Evolutionary conservation across 2,888 invertebrate species (phyloP), one percentile per base, ranked within the genome.

Genomic region (Alentia gelatinosa): DNA sequence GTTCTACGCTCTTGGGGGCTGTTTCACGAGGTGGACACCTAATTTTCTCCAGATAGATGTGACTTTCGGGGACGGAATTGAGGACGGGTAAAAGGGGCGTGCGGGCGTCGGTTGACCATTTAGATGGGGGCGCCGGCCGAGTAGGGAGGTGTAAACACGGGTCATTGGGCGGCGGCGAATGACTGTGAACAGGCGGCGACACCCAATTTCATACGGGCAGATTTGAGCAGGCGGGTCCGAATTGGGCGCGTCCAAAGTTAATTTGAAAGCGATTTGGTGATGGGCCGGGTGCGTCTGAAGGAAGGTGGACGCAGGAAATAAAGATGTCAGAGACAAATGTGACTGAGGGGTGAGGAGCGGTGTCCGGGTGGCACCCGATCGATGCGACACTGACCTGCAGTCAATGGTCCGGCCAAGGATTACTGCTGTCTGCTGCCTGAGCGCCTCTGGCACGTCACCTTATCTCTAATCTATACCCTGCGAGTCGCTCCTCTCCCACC

Each of bases 261-360:
- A 86, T 86, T 86, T 47, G 86, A 86, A 86, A 86, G 50, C 47
- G 86, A 86, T 86, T 86, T 47, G 86, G 50, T 47, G 86, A 86
- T 50, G 50, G 30, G 15, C 47, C n/a, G 50, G 47, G 0, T 1
- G 86, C 26, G 47, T 30, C 42, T 50, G 47, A 86, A 42, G 86
- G 35, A 35, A 35, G 79, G 37, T 15, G 40, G 86, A 19, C 3
- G 47, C 50, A 56, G 68, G 86, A 86, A 86, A 86, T 86, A 86
- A 86, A 86, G 86, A 86, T 86, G 86, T 86, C 86, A 86, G 42
- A 86, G 86, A 50, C 86, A 86, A 86, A 86, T 86, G 86, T 40
- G 86, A 7, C 47, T 7, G 26, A 26, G 47, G 86, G 50, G 19
- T 86, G 50, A 47, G 86, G 47, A 86, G 47, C 42, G 1, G 47